phyloP scores from a whole-genome alignment of 2,888 invertebrate species.

The Bellardia pandia region DNA sequence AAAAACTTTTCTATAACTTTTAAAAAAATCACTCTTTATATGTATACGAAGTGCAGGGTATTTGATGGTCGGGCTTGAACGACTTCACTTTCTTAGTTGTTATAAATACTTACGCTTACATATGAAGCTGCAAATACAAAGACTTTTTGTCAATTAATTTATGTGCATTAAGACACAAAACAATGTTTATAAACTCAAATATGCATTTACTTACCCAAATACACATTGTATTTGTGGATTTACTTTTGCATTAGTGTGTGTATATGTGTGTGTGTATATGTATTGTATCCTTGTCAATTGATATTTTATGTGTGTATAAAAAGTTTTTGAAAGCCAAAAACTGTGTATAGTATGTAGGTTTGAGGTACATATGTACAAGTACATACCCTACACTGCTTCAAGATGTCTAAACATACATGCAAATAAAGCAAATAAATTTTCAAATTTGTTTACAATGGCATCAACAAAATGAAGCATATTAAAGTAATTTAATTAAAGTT shows the following conservation, averaged over 20 bases:
- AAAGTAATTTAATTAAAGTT: conserved; percentile 61
- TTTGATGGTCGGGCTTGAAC: too few species aligned
- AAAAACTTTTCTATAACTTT: too few species aligned
- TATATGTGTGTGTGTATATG: conserved; percentile 9
- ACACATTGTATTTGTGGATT: conserved; percentile 22
- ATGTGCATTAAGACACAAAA: conserved; percentile 71
- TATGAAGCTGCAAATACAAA: conserved; percentile 45
- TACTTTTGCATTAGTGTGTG: not conserved
- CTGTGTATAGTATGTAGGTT: not conserved
- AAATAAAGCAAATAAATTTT: conserved; percentile 48
- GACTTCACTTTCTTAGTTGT: not conserved
- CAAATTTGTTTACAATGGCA: conserved; percentile 54
- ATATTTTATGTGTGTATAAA: conserved; percentile 4
- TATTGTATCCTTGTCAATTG: conserved; percentile 28
- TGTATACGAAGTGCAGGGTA: too few species aligned
- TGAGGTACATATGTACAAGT: not conserved
- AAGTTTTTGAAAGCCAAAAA: conserved; percentile 47
- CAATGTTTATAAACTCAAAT: conserved; percentile 49
- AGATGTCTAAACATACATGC: conserved; percentile 18
- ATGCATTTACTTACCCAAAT: not conserved
- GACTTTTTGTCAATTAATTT: conserved; percentile 72
- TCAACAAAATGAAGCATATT: conserved; percentile 55
- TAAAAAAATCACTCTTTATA: too few species aligned
- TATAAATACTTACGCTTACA: not conserved
- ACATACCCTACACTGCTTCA: not conserved